Percentiles rank a stretch among this genome's conserved stretches.
Evolutionary conservation across 2,113 vertebrate genomes (phyloP).

Genomic region (Seriola rivoliana): DNA sequence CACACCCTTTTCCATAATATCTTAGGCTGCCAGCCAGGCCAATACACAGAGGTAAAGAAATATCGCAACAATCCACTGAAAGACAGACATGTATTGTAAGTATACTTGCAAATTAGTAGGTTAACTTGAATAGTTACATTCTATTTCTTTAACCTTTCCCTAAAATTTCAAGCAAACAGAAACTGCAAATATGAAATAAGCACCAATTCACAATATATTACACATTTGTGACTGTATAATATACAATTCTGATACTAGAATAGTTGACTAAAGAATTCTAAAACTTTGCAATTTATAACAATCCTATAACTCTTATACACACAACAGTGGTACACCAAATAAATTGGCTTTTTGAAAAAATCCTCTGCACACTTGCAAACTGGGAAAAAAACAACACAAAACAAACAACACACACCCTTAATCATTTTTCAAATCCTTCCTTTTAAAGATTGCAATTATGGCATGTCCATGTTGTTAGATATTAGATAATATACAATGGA

Average conservation of each 20-base stretch:
- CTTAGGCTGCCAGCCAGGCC: constrained; percentile 61
- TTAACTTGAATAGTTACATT: constrained; percentile 68
- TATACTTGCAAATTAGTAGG: constrained; percentile 58
- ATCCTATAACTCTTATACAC: constrained; percentile 65
- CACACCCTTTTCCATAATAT: constrained; percentile 43
- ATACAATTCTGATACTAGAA: constrained; percentile 74
- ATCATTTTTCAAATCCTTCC: constrained; percentile 36
- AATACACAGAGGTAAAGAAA: constrained; percentile 60
- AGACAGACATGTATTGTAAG: constrained; percentile 52
- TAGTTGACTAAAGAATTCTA: constrained; percentile 60
- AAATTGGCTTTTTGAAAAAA: constrained; percentile 46
- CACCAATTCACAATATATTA: constrained; percentile 83
- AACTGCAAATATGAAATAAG: constrained; percentile 79
- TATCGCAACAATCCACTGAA: constrained; percentile 44
- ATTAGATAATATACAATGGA: constrained; percentile 58
- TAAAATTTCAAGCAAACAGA: constrained; percentile 69
- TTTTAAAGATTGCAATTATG: constrained; percentile 51
- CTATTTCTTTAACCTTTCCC: constrained; percentile 56
- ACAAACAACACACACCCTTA: constrained; percentile 19
- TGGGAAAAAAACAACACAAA: neutral
- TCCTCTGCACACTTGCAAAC: constrained; percentile 48
- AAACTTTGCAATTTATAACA: constrained; percentile 62
- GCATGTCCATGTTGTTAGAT: constrained; percentile 55
- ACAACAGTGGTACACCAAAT: constrained; percentile 63
- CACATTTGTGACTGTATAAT: constrained; percentile 79